phyloP scores from a whole-genome alignment of 2,797 vertebrate species.

The Onychomys arenicola region DNA sequence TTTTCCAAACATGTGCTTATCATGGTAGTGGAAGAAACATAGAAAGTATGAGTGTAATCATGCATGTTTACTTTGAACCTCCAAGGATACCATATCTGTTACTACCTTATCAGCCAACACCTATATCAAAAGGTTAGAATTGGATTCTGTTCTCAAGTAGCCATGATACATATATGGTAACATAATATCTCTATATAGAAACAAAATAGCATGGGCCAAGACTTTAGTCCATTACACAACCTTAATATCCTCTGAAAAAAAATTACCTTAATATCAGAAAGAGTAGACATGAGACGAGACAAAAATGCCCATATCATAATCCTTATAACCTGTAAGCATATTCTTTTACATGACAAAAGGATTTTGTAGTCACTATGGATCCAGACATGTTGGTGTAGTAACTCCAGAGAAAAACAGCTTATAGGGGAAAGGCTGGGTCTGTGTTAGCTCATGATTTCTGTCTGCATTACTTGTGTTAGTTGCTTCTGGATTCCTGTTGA shows the following conservation, averaged over 20 bases:
- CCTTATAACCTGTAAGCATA: background rate
- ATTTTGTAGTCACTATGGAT: background rate
- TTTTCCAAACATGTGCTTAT: background rate
- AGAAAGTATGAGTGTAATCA: background rate
- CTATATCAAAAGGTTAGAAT: background rate
- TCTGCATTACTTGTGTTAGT: background rate
- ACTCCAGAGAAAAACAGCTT: background rate
- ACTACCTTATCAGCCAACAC: background rate
- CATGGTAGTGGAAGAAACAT: background rate
- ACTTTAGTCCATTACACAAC: background rate
- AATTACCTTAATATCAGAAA: background rate
- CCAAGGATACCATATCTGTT: background rate
- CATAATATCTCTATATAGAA: background rate
- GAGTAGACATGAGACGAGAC: background rate
- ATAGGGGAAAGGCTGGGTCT: background rate
- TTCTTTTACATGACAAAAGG: background rate
- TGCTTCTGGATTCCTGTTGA: background rate
- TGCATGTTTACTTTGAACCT: background rate
- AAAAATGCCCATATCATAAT: background rate
- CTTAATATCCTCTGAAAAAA: background rate
- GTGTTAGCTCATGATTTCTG: background rate
- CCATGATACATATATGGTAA: background rate
- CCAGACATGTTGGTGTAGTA: background rate
- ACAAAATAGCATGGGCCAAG: background rate
- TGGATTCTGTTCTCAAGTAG: background rate